Percentiles rank a stretch among this genome's conserved stretches.
Conservation (phyloP, 1,140 invertebrate genomes). For the Drosophila insularis region DNA sequence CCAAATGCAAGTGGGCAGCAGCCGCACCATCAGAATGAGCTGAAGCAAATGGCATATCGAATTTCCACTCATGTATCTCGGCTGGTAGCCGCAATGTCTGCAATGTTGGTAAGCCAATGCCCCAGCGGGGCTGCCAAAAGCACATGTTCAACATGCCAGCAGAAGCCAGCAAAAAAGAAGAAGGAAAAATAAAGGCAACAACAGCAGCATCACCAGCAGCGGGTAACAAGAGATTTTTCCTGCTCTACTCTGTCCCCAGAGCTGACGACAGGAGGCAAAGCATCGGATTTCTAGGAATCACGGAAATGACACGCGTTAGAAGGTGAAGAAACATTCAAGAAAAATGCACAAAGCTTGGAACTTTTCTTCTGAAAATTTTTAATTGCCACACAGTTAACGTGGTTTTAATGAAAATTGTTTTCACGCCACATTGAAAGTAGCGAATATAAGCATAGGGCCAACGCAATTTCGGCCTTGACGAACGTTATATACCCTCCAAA, state of each 20-base stretch:
- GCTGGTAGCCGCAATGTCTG: constrained; percentile 50
- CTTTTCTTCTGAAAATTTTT: neutral
- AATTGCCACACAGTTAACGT: neutral
- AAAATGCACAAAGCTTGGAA: neutral
- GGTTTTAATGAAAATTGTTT: neutral
- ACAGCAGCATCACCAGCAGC: constrained; percentile 18
- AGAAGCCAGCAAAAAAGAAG: constrained; percentile 3
- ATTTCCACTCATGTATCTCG: constrained; percentile 36
- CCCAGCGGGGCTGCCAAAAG: constrained; percentile 23
- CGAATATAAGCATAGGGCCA: neutral
- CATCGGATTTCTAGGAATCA: constrained; percentile 38
- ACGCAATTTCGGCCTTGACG: neutral
- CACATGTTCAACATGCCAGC: constrained; percentile 51
- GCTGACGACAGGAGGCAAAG: constrained; percentile 23
- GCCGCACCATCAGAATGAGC: constrained; percentile 11
- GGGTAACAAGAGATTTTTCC: constrained; percentile 18
- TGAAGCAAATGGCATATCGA: constrained; percentile 53
- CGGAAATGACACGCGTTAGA: neutral
- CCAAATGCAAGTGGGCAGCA: constrained; percentile 28
- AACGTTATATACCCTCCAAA: too few species aligned
- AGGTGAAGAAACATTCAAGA: constrained; percentile 18
- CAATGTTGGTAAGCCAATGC: constrained; percentile 30
- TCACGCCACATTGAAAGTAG: neutral
- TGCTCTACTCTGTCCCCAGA: neutral
- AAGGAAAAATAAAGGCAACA: constrained; percentile 12